Evolutionary conservation across 2,888 invertebrate species (phyloP), one percentile per base, ranked within the genome.

Genomic region (Netelia melanura): DNA sequence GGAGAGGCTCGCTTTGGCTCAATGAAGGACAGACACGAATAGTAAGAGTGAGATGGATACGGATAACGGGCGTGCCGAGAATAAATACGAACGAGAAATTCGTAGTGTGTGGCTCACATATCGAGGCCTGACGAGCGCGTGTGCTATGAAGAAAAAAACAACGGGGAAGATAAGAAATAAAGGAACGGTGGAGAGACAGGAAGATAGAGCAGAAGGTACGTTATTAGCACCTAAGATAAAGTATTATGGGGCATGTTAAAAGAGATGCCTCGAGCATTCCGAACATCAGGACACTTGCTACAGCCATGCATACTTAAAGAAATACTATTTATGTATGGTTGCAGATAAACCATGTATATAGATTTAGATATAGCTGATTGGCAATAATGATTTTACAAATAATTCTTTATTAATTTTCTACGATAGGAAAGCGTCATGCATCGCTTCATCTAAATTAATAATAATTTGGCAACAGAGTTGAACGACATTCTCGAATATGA

Each of bases 191-290:
- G 56, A 74, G 62, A 74, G 62, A 70, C 21, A 61, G 64, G 54
- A 74, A 70, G 78, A 84, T 43, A 77, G 80, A 81, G 72, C 72
- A 81, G 71, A 70, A 72, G 81, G 82, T 86, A 81, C 77, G 81
- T 87, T 86, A 87, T 87, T 87, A 87, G 85, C 86, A 82, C 87
- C 84, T 80, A 83, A 84, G 77, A 85, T 87, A 77, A 82, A 84
- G 85, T 85, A 85, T 84, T 44, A 54, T 25, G 68, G 44, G 56
- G 68, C 52, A 74, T 43, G 74, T 79, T 74, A 56, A 72, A 83
- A 72, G 64, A 77, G 71, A 38, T 38, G 44, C 83, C 87, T 80
- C 81, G 67, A 64, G 85, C 85, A 70, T 43, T 56, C 56, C 68
- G 52, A 72, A 79, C 72, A 78, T 30, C 77, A 25, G 58, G 52